phyloP scores from a whole-genome alignment of 2,888 invertebrate genomes.

The Liodrosophila aerea region DNA sequence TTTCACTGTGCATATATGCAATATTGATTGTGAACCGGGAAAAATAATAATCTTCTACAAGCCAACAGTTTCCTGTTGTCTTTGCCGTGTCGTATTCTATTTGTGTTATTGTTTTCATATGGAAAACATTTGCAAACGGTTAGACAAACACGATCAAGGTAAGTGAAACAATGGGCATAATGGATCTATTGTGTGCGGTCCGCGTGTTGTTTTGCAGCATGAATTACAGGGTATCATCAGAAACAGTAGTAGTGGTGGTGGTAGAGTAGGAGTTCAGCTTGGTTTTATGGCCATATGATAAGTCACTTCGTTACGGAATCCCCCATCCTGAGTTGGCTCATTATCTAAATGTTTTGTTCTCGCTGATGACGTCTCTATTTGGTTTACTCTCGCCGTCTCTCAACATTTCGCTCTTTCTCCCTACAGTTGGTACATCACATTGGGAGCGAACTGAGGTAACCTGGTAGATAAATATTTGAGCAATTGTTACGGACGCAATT shows the following conservation, averaged over 20 bases:
- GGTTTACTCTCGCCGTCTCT: too few species aligned
- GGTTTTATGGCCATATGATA: too few species aligned
- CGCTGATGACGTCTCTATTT: not conserved
- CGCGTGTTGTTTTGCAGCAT: too few species aligned
- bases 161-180: not conserved
- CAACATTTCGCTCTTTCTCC: too few species aligned
- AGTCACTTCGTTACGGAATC: not conserved
- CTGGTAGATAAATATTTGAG: constrained; percentile 60
- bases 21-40: not conserved
- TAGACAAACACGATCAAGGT: not conserved
- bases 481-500: constrained; percentile 44
- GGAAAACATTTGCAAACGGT: constrained; percentile 7
- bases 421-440: not conserved
- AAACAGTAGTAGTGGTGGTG: too few species aligned
- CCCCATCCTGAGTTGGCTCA: not conserved
- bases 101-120: constrained; percentile 9
- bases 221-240: too few species aligned
- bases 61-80: not conserved
- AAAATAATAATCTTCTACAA: not conserved
- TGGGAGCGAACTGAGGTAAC: constrained; percentile 12
- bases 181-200: not conserved
- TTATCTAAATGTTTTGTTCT: not conserved
- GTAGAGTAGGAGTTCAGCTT: too few species aligned
- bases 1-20: too few species aligned
- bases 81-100: not conserved